phyloP scores from a whole-genome alignment of 2,888 invertebrate genomes.

The Syrista parreyssii region DNA sequence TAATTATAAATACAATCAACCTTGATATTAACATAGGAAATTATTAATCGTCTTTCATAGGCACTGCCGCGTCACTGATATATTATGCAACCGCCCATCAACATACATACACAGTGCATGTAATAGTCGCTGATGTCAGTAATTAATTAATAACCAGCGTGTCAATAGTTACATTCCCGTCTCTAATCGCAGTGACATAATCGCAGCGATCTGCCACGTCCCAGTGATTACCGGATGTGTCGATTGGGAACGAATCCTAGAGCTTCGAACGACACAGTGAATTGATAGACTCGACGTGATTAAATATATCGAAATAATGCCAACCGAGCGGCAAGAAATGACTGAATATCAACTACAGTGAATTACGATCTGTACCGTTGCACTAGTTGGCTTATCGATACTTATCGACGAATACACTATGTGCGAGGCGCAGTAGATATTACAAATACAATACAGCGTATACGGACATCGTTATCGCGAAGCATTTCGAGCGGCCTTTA shows the following conservation, averaged over 20 bases:
- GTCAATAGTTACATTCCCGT: conserved; percentile 51
- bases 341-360: not conserved
- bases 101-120: not conserved
- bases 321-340: not conserved
- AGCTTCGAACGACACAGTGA: not conserved
- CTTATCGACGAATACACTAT: not conserved
- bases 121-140: conserved; percentile 21
- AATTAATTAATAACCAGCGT: conserved; percentile 58
- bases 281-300: not conserved
- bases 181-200: conserved; percentile 57
- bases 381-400: not conserved
- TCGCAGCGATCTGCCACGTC: conserved; percentile 44
- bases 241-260: not conserved
- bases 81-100: not conserved
- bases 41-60: not conserved
- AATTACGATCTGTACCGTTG: not conserved
- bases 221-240: not conserved
- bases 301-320: not conserved
- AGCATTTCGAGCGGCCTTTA: not conserved
- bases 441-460: not conserved
- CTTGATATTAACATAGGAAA: not conserved
- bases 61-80: not conserved
- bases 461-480: not conserved
- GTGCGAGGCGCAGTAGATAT: not conserved
- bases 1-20: not conserved